Base-by-base conservation (phyloP, 1,140 invertebrate species). In the Nasonia vitripennis region DNA sequence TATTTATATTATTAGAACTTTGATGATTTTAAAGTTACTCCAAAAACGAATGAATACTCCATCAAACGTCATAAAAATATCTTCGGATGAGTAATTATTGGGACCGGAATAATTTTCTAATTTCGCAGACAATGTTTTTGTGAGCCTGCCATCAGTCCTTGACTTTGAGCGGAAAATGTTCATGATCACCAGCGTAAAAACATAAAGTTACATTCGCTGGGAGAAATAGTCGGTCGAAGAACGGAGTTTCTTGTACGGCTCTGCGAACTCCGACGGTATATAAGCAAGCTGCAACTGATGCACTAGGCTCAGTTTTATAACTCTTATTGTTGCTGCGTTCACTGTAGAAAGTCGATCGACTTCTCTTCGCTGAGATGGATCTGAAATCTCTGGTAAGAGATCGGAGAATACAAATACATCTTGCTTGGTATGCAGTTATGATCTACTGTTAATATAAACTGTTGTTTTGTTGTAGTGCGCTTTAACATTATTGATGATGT, bases 351-450 rank as follows among this genome's bases (percentile, higher is more conserved):
- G 80, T 81, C 41, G 45, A 81, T 81, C 23, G 68, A 27, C 55
- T 73, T 55, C 45, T 27, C 27, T 77, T 31, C 1, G 37, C 34
- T 75, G 79, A 81, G 73, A 90, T 90, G 89, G 86, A 45, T 27
- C 17, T 67, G 27, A 89, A 87, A 51, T 77, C 81, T 71, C 41
- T 88, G 88, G 89, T 89, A 88, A 78, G 81, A 48, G 27, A 78
- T 17, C 37, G 55, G 6, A 0, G 55, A 62, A 62, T n/a, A 20
- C 6, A 9, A 62, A 62, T 55, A 17, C 51, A 55, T 62, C 20
- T 20, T 17, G 55, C 55, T 20, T 62, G 0, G 2, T 62, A 6
- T 6, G 55, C 55, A n/a, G 3, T 62, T 62, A 17, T 62, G 17
- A 31, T 71, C 23, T 71, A 34, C 68, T n/a, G 9, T 4, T 31